A percentile compares a stretch with the other conserved stretches of the same genome.
phyloP scores from a whole-genome alignment of 2,888 invertebrate genomes.

The Eupithecia subfuscata region DNA sequence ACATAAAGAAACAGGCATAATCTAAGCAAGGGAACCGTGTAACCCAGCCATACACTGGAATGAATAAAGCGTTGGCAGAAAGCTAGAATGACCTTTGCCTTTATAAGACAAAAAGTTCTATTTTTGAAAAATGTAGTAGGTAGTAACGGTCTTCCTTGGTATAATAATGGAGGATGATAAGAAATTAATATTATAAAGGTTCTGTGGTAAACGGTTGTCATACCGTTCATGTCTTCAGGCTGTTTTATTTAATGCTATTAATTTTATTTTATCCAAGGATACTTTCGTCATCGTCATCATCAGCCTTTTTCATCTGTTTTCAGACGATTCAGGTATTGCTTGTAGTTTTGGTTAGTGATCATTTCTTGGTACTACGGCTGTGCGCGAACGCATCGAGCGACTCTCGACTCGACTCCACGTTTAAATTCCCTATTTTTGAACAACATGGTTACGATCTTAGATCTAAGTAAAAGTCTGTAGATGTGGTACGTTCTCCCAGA shows the following conservation, averaged over 20 bases:
- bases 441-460: too few relatives aligned
- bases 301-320: neutral
- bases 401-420: too few relatives aligned
- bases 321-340: too few relatives aligned
- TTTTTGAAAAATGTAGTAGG: conserved; percentile 27
- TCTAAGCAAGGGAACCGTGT: neutral
- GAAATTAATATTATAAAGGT: conserved; percentile 12
- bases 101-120: conserved; percentile 27
- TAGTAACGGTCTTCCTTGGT: conserved; percentile 7
- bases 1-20: neutral
- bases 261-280: neutral
- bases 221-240: neutral
- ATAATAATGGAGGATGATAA: conserved; percentile 8
- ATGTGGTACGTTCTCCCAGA: too few relatives aligned
- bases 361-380: too few relatives aligned
- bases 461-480: too few relatives aligned
- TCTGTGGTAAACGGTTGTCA: neutral
- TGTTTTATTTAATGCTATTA: neutral
- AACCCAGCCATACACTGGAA: neutral
- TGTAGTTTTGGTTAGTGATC: too few relatives aligned
- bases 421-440: too few relatives aligned
- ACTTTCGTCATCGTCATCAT: neutral
- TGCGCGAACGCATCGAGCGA: too few relatives aligned
- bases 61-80: conserved; percentile 2
- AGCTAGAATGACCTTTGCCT: conserved; percentile 55